Evolutionary conservation across 1,140 invertebrate genomes (phyloP), one percentile per base, ranked within the genome.

Genomic region (Zaprionus inermis): DNA sequence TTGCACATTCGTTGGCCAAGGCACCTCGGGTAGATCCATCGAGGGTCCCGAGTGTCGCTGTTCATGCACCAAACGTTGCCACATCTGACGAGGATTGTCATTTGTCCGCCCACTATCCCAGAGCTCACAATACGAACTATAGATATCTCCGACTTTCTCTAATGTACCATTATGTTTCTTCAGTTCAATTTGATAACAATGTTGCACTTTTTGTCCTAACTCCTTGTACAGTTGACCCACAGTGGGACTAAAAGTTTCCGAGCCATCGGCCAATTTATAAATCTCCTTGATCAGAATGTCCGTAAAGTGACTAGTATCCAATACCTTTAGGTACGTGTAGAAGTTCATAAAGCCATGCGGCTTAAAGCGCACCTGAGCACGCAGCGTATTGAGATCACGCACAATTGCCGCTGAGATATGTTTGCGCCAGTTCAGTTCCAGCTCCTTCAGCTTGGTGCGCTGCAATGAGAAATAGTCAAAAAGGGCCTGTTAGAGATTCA

Each of bases 231-330:
- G 91, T 36, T 94, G 84, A 55, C 92, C 93, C 3, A 96, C 92
- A 3, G 94, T 94, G 0, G 95, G 95, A 92, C 97, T 97, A 91
- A 95, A 98, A 0, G 94, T 95, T 83, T 97, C 96, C 0, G 97
- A 97, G 2, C 95, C 95, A 78, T 95, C 93, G 0, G 95, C 95
- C 14, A 98, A 78, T 68, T 94, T 94, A 61, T 93, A 93, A 5
- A 97, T 93, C 92, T 97, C 96, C 88, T 94, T 92, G 68, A 95
- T 92, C 46, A 95, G 93, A 46, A 94, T 92, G 66, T 96, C 94
- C 1, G 96, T 93, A 86, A 96, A 97, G 65, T 95, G 93, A 16
- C 95, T 92, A 57, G 94, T 93, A 28, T 94, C 92, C 20, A 97
- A 91, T 14, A 95, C 93, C 65, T 94, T 94, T 11, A 98, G 92